Evolutionary conservation across 1,140 invertebrate genomes (phyloP), one percentile per base, ranked within the genome.

Genomic region (Drosophila bipectinata): DNA sequence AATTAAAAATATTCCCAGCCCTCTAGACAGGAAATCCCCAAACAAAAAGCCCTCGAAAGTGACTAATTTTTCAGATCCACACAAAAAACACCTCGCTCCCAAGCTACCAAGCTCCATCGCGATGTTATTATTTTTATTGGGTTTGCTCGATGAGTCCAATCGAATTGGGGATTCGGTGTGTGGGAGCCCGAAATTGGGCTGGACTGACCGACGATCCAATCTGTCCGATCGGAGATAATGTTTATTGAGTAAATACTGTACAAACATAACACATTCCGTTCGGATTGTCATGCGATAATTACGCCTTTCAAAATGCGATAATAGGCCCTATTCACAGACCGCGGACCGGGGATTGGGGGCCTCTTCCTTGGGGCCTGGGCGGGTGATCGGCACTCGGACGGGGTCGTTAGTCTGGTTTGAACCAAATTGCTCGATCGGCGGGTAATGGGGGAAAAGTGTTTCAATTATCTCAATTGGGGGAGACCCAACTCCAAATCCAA

Each of bases 261-360:
- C 48, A 66, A 39, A 64, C 63, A 79, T 75, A 63, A 64, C 74
- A 78, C 72, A 80, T 67, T 64, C 52, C 61, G 78, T 79, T 82
- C 87, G 69, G 73, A 82, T 85, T 85, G 82, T 85, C 82, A 82
- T 64, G 78, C 69, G 83, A 87, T 88, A 85, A 85, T 85, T 87
- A 85, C 66, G 83, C 71, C 80, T 87, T 85, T 85, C 82, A 82
- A 85, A 81, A 64, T 68, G 72, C 82, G 64, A 85, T 85, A 85
- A 85, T 85, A 85, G 82, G 82, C 82, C 62, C 87, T 82, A 85
- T 85, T 85, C 73, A 87, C 24, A 57, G 80, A 77, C 26, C 6
- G 26, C 4, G 26, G 26, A 28, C 26, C 6, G 26, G 26, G 26
- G 18, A 18, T 6, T 6, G 26, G 26, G 5, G 26, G 26, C 54